Evolutionary conservation across 2,888 invertebrate species (phyloP), one percentile per base, ranked within the genome.

Genomic region (Stegana nigrithorax): DNA sequence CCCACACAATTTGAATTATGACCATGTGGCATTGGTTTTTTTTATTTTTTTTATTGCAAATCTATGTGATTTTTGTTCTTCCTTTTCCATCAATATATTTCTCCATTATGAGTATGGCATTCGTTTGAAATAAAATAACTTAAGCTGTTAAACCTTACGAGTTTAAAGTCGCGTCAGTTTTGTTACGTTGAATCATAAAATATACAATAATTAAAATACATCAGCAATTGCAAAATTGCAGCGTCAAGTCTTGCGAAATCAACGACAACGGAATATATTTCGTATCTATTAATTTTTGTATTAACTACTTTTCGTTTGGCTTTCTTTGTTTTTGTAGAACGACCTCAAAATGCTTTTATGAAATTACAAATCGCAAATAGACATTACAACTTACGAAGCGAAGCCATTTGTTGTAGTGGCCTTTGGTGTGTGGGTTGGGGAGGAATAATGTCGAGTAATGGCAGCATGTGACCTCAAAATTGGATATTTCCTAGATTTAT

Each of bases 111-210:
- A n/a, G n/a, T n/a, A n/a, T n/a, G n/a, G n/a, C n/a, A n/a, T n/a
- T n/a, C n/a, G n/a, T n/a, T n/a, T n/a, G n/a, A n/a, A n/a, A n/a
- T 47, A 47, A 47, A 55, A 55, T 55, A 36, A 55, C 53, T 55
- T 55, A 55, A 55, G 53, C 17, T 19, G 19, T 14, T n/a, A n/a
- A n/a, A n/a, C n/a, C n/a, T n/a, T n/a, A n/a, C n/a, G n/a, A n/a
- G n/a, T n/a, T n/a, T n/a, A n/a, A n/a, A n/a, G n/a, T 21, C 32
- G n/a, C 10, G n/a, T 55, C 53, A 29, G n/a, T n/a, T n/a, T n/a
- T n/a, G n/a, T n/a, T n/a, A n/a, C n/a, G n/a, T n/a, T 55, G 36
- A 55, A 55, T 55, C 53, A 55, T 12, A 55, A 55, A 10, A 14
- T 50, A 1, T 25, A 8, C 10, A 55, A 55, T 19, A 53, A 19